These are phyloP conservation scores for Protosalanx chinensis DNA, from an alignment of 2,797 vertebrate species.

Conservation along the genomic window DNA sequence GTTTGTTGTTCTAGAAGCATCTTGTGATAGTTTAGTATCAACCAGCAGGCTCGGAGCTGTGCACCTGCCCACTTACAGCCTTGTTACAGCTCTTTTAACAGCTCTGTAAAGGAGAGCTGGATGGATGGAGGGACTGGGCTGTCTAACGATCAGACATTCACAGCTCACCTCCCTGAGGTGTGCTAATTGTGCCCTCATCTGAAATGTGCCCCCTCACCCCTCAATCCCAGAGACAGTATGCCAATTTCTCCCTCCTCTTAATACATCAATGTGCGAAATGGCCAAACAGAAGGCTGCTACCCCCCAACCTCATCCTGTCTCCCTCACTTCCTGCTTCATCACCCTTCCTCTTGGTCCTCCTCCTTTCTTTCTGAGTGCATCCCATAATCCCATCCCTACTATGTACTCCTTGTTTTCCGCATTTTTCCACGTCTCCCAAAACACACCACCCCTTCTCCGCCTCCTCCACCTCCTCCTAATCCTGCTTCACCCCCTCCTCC, in stretches of 20 bases:
- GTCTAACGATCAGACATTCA: neutral
- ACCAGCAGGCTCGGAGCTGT: slow-evolving; percentile 2
- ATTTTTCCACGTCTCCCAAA: neutral
- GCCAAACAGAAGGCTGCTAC: slow-evolving; percentile 6
- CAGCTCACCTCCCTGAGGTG: neutral
- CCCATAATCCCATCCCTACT: neutral
- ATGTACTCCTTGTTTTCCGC: neutral
- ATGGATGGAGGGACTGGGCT: too few species aligned
- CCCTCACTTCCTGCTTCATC: neutral
- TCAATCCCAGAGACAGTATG: slow-evolving; percentile 3
- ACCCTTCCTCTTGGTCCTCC: neutral
- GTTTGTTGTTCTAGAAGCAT: neutral
- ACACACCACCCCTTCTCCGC: neutral
- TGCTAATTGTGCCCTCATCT: neutral
- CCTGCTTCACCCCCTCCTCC: neutral
- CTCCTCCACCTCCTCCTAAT: neutral
- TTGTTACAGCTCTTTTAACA: neutral
- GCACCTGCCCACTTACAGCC: slow-evolving; percentile 2
- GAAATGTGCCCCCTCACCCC: neutral
- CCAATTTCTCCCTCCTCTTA: slow-evolving; percentile 3
- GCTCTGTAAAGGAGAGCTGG: too few species aligned
- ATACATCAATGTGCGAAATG: slow-evolving; percentile 8
- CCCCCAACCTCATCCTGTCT: too few species aligned
- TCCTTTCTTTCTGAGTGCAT: neutral
- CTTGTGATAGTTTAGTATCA: neutral